Evolutionary conservation across 2,797 vertebrate species (phyloP).

Genomic region (Chaetophractus vellerosus): DNA sequence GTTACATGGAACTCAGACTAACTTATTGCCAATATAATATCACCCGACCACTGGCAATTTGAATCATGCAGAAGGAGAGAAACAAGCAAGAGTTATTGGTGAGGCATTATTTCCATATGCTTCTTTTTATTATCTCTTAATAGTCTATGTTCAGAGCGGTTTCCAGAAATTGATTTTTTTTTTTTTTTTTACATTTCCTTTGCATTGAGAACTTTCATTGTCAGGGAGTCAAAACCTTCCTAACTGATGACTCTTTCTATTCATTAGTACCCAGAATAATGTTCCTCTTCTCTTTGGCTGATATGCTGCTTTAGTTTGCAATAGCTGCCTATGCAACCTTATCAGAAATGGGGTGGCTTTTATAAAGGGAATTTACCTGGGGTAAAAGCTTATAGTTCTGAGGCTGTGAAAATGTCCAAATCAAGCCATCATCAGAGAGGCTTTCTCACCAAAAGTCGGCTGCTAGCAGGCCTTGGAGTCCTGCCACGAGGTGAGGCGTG

Average conservation of each 20-base stretch:
- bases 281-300: background rate
- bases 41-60: background rate
- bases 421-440: too few relatives aligned
- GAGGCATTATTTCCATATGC: background rate
- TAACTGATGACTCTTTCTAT: background rate
- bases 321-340: too few relatives aligned
- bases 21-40: background rate
- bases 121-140: background rate
- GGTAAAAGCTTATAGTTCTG: too few relatives aligned
- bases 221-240: background rate
- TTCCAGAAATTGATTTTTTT: background rate
- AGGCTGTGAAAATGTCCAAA: too few relatives aligned
- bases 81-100: background rate
- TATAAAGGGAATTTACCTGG: too few relatives aligned
- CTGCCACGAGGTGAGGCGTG: too few relatives aligned
- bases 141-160: background rate
- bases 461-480: too few relatives aligned
- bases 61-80: background rate
- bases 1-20: background rate
- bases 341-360: too few relatives aligned
- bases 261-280: background rate
- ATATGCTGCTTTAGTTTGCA: too few relatives aligned
- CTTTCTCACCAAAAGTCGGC: too few relatives aligned
- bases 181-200: background rate
- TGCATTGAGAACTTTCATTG: background rate